Conservation (phyloP, 2,797 vertebrate species). For the Halcyon smyrnensis region DNA sequence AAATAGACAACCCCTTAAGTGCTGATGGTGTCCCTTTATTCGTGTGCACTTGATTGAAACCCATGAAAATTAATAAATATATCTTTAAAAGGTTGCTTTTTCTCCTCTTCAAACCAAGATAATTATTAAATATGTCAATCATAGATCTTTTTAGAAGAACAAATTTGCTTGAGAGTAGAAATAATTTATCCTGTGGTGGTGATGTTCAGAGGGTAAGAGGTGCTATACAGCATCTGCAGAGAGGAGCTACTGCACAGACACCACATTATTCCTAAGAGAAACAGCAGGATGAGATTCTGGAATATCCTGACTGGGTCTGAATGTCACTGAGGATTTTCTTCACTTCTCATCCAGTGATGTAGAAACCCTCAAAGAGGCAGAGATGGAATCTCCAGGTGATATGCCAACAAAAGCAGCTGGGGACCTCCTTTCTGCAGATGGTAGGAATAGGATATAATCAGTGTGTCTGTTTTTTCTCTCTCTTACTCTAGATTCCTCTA, state of each 20-base stretch:
- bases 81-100: background rate
- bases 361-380: background rate
- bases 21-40: background rate
- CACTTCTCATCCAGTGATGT: background rate
- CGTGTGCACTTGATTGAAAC: background rate
- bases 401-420: background rate
- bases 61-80: background rate
- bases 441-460: background rate
- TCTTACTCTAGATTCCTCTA: background rate
- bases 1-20: background rate
- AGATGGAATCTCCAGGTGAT: background rate
- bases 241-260: background rate
- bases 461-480: accelerated
- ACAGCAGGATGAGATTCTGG: background rate
- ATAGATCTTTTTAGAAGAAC: background rate
- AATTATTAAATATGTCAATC: background rate
- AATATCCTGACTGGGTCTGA: background rate
- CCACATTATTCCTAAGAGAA: background rate
- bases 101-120: background rate
- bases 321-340: background rate
- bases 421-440: background rate
- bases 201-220: background rate
- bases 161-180: background rate
- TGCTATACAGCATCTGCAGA: background rate
- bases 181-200: background rate